A percentile compares a stretch with the other conserved stretches of the same genome.
phyloP scores from a whole-genome alignment of 2,888 invertebrate species.

The Eristalis intricaria region DNA sequence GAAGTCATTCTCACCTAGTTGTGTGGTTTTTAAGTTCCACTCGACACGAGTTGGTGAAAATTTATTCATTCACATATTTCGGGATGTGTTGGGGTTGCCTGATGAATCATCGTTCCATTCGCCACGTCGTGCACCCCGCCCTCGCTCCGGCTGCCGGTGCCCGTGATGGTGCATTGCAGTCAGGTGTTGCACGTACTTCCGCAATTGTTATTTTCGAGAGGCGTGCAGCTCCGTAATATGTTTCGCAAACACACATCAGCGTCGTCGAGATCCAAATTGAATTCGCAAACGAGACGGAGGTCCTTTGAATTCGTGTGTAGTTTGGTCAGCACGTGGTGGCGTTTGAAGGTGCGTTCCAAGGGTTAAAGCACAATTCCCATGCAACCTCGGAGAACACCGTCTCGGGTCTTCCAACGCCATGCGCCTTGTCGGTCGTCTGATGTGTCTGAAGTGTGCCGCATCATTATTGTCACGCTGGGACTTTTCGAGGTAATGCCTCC shows the following conservation, averaged over 20 bases:
- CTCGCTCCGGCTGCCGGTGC: not conserved
- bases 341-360: not conserved
- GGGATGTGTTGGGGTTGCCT: constrained; percentile 55
- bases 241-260: constrained; percentile 23
- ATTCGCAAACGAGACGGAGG: constrained; percentile 34
- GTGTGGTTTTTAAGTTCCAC: constrained; percentile 25
- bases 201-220: constrained; percentile 55
- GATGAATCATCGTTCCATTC: constrained; percentile 48
- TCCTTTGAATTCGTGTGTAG: not conserved
- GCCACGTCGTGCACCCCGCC: not conserved
- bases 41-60: constrained; percentile 23
- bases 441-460: not conserved
- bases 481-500: constrained; percentile 24
- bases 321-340: not conserved
- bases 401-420: not conserved
- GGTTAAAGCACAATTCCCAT: not conserved
- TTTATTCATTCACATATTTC: constrained; percentile 67
- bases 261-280: constrained; percentile 43
- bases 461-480: constrained; percentile 2
- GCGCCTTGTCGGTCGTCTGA: not conserved
- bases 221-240: constrained; percentile 44
- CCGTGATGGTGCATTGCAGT: constrained; percentile 61
- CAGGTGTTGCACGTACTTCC: constrained; percentile 69
- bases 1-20: constrained; percentile 45
- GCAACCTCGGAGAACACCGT: not conserved